Evolutionary conservation across 2,797 vertebrate genomes (phyloP).

Genomic region (Amblyraja radiata): DNA sequence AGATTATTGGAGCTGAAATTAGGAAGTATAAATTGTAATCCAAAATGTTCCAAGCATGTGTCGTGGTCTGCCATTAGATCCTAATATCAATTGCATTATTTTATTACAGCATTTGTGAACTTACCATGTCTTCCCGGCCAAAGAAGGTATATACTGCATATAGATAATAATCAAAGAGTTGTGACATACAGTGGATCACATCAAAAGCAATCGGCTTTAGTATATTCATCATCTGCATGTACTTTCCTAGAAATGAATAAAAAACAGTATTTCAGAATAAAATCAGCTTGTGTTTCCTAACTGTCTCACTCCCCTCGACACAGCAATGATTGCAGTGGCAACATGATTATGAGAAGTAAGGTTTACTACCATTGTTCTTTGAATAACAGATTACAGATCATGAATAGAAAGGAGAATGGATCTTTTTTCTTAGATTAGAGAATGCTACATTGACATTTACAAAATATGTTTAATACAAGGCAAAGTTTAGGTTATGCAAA

Average conservation of each 20-base stretch:
- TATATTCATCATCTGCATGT: constrained; percentile 99
- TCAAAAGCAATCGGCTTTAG: constrained; percentile 96
- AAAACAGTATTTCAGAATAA: neutral
- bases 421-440: neutral
- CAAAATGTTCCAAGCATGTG: neutral
- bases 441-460: neutral
- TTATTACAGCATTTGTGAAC: constrained; percentile 43
- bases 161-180: constrained; percentile 97
- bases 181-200: constrained; percentile 96
- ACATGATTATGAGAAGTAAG: neutral
- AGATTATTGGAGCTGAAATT: neutral
- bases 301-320: neutral
- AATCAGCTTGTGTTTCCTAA: neutral
- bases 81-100: neutral
- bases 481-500: neutral
- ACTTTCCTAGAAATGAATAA: constrained; percentile 73
- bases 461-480: neutral
- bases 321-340: neutral
- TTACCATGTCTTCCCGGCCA: constrained; percentile 90
- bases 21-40: neutral
- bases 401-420: neutral
- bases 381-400: neutral
- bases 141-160: constrained; percentile 96
- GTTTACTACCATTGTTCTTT: neutral
- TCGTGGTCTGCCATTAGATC: neutral